These are phyloP conservation scores for Callosobruchus maculatus DNA, from an alignment of 2,888 invertebrate species.

Conservation along the genomic window DNA sequence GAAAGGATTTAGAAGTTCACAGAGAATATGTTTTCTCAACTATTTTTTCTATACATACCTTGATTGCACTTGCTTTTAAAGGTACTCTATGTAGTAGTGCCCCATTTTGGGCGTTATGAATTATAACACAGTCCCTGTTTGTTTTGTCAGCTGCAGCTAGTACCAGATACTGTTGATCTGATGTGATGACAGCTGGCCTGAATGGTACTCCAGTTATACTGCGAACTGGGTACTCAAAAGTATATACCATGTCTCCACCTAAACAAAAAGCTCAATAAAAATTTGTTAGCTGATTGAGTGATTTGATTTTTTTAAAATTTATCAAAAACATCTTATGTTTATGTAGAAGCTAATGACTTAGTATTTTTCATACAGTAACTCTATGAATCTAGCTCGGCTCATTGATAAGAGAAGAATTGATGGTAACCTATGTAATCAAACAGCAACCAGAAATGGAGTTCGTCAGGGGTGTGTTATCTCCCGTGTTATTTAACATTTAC, in stretches of 20 bases:
- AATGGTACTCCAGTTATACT: slow-evolving; percentile 68
- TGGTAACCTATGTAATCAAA: too few species aligned
- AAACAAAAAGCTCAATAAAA: slow-evolving; percentile 28
- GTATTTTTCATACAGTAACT: too few species aligned
- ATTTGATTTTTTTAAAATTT: background rate
- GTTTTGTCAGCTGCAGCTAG: slow-evolving; percentile 77
- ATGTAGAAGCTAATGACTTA: too few species aligned
- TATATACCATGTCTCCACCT: slow-evolving; percentile 75
- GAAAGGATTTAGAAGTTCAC: too few species aligned
- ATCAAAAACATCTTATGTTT: too few species aligned
- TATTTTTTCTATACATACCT: slow-evolving; percentile 48
- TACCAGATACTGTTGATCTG: slow-evolving; percentile 74
- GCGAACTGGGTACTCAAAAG: slow-evolving; percentile 77
- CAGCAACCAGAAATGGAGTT: too few species aligned
- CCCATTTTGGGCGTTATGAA: slow-evolving; percentile 81
- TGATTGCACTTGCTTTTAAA: slow-evolving; percentile 53
- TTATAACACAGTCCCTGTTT: slow-evolving; percentile 75
- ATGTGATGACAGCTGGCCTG: slow-evolving; percentile 74
- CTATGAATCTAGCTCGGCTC: too few species aligned
- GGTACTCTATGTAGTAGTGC: slow-evolving; percentile 53
- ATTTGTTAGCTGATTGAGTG: background rate
- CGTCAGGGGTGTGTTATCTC: too few species aligned
- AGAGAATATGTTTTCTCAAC: too few species aligned
- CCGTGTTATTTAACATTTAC: too few species aligned
- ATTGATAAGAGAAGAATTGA: too few species aligned